Evolutionary conservation across 2,888 invertebrate genomes (phyloP).

Genomic region (Polydrusus cervinus): DNA sequence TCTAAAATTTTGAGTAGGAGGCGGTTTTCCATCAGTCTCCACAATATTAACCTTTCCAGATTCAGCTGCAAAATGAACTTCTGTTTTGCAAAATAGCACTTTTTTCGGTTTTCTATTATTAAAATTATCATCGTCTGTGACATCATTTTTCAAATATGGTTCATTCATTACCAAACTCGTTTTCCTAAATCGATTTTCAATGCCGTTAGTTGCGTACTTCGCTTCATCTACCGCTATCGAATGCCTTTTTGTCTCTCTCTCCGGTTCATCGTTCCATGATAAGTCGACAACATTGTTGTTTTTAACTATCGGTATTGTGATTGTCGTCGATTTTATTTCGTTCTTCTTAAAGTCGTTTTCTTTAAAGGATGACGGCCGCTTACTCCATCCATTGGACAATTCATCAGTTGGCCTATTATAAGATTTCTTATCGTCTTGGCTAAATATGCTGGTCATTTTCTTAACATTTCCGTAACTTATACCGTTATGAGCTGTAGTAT

Average conservation of each 20-base stretch:
- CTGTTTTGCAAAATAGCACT: slow-evolving; percentile 91
- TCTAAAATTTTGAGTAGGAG: slow-evolving; percentile 87
- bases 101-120: slow-evolving; percentile 77
- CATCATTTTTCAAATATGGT: slow-evolving; percentile 59
- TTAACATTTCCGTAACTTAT: slow-evolving; percentile 60
- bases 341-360: slow-evolving; percentile 53
- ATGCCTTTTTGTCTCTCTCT: slow-evolving; percentile 71
- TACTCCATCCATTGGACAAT: slow-evolving; percentile 48
- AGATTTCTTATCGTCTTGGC: slow-evolving; percentile 49
- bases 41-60: slow-evolving; percentile 90
- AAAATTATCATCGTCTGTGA: slow-evolving; percentile 61
- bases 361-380: slow-evolving; percentile 34
- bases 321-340: slow-evolving; percentile 66
- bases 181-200: slow-evolving; percentile 61
- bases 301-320: slow-evolving; percentile 68
- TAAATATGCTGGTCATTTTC: slow-evolving; percentile 59
- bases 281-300: slow-evolving; percentile 62
- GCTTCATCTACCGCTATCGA: slow-evolving; percentile 76
- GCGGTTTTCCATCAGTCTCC: slow-evolving; percentile 90
- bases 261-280: slow-evolving; percentile 60
- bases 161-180: slow-evolving; percentile 64
- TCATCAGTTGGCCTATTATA: slow-evolving; percentile 48
- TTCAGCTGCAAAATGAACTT: slow-evolving; percentile 90
- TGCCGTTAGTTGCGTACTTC: slow-evolving; percentile 69
- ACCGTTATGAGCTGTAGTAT: slow-evolving; percentile 45